These are phyloP conservation scores for Tiliacea citrago DNA, from an alignment of 2,888 invertebrate genomes.

Conservation along the genomic window DNA sequence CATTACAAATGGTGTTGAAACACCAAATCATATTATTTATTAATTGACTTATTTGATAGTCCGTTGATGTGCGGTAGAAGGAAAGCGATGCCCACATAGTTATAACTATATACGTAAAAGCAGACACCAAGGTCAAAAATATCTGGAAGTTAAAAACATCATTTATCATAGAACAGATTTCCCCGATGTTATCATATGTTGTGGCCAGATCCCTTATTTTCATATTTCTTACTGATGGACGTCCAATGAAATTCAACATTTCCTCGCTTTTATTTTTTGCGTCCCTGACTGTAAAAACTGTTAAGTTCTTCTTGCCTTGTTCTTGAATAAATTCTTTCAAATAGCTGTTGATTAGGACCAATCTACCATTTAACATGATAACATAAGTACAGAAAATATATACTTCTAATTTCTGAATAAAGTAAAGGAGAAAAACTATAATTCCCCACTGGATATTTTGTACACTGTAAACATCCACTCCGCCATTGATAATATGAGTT, in stretches of 20 bases:
- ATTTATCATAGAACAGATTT: conserved; percentile 74
- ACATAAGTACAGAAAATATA: conserved; percentile 74
- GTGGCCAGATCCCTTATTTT: conserved; percentile 76
- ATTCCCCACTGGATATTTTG: conserved; percentile 44
- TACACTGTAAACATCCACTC: conserved; percentile 62
- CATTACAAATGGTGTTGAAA: conserved; percentile 69
- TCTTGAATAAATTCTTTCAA: conserved; percentile 71
- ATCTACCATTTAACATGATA: conserved; percentile 70
- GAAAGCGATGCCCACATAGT: conserved; percentile 78
- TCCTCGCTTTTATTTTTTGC: conserved; percentile 58
- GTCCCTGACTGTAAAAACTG: conserved; percentile 69
- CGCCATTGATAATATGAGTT: conserved; percentile 59
- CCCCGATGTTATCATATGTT: conserved; percentile 77
- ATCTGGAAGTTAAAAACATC: conserved; percentile 79
- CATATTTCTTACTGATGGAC: conserved; percentile 68
- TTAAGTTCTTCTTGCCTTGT: conserved; percentile 62
- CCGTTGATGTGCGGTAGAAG: conserved; percentile 66
- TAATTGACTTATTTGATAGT: conserved; percentile 58
- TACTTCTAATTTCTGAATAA: conserved; percentile 76
- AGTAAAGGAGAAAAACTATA: conserved; percentile 64
- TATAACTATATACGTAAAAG: conserved; percentile 77
- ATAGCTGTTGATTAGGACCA: conserved; percentile 74
- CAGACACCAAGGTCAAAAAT: conserved; percentile 77
- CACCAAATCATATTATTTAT: conserved; percentile 74
- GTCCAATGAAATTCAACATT: conserved; percentile 70